Base-by-base conservation (phyloP, 1,140 invertebrate species). In the Drosophila auraria region DNA sequence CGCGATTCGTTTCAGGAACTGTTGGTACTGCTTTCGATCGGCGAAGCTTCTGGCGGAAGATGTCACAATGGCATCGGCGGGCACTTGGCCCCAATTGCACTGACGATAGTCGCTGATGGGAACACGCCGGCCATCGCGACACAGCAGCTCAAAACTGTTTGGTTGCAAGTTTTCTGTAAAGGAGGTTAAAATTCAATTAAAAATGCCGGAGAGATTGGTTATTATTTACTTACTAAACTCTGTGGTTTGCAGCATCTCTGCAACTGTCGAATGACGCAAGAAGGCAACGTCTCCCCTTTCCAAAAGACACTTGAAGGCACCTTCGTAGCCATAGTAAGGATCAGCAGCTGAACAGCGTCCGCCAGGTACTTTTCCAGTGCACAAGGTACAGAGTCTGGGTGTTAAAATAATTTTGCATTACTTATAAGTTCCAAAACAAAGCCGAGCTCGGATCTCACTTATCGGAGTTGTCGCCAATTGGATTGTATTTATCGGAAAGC, bases 211-310 rank as follows among this genome's bases (percentile, higher is more conserved):
- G 27, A 20, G 23, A 42, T 27, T 5, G 6, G 1, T 27, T 17
- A 54, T 1, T 2, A 7, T 7, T 33, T 9, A 92, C 94, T 91
- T 87, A 95, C 95, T 93, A 58, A 95, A 95, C 80, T 96, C 94
- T 59, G 92, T 93, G 2, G 92, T 94, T 12, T 93, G 86, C 6
- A 96, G 95, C 93, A 97, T 95, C 93, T 97, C 95, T 17, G 94
- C 77, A 6, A 97, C 95, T 6, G 98, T 98, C 0, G 96, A 97
- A 87, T 99, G 98, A 62, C 97, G 96, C 1, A 99, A 94, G 93
- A 99, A 99, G 1, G 98, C 98, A 53, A 99, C 95, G 54, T 99
- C 97, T 36, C 98, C 98, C 9, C 94, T 94, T 81, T 98, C 97
- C 4, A 98, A 93, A 0, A 99, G 94, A 93, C 98, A 99, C 69